Conservation (phyloP, 1,140 invertebrate species). For the Thaumatotibia leucotreta region DNA sequence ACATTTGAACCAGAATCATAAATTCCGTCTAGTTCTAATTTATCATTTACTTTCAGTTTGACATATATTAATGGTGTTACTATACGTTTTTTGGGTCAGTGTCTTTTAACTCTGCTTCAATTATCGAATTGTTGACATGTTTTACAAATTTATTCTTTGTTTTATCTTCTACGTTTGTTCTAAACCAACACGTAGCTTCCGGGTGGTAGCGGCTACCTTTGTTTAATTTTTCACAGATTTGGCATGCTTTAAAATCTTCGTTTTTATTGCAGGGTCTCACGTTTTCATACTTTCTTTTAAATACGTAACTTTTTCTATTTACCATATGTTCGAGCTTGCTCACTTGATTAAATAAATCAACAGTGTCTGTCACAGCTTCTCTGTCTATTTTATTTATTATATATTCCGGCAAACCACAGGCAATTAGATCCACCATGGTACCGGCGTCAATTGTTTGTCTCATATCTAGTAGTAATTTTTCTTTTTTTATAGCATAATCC, state of each 20-base stretch:
- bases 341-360: conserved; percentile 31
- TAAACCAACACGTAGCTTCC: conserved; percentile 26
- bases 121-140: not conserved
- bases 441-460: conserved; percentile 30
- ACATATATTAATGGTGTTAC: conserved; percentile 22
- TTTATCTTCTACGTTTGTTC: not conserved
- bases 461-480: conserved; percentile 38
- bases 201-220: conserved; percentile 28
- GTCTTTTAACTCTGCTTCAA: conserved; percentile 61
- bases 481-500: conserved; percentile 45
- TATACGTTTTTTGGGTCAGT: conserved; percentile 2
- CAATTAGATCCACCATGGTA: conserved; percentile 36
- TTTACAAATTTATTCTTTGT: conserved; percentile 1
- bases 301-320: conserved; percentile 15
- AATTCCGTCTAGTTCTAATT: conserved; percentile 23
- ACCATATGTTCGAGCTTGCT: conserved; percentile 33
- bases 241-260: conserved; percentile 20
- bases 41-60: conserved; percentile 31
- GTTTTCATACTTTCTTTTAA: not conserved
- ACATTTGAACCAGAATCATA: conserved; percentile 39
- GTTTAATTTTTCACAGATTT: conserved; percentile 25
- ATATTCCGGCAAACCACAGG: conserved; percentile 34
- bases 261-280: not conserved
- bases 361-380: conserved; percentile 26
- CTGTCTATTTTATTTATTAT: conserved; percentile 36